phyloP scores from a whole-genome alignment of 2,797 vertebrate species.

The Phoxinus dragarum region DNA sequence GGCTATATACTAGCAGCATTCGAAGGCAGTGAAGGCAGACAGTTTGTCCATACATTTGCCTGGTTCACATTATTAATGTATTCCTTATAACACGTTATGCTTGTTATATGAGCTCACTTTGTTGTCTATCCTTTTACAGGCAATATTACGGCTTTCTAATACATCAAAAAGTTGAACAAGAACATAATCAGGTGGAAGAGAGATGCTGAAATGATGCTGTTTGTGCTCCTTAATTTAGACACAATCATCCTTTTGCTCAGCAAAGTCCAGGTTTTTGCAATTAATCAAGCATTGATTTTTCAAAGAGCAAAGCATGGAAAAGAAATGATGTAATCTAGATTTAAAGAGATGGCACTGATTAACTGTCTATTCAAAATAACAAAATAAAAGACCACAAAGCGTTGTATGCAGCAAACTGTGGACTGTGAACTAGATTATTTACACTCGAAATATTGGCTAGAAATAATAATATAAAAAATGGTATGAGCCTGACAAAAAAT shows the following conservation, averaged over 20 bases:
- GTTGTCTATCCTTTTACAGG: conserved; percentile 11
- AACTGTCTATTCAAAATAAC: conserved; percentile 59
- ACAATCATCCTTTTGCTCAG: conserved; percentile 59
- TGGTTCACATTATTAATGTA: background rate
- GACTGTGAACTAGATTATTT: conserved; percentile 16
- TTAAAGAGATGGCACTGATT: conserved; percentile 62
- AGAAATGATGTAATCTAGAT: conserved; percentile 57
- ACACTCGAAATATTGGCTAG: background rate
- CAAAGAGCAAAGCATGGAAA: conserved; percentile 41
- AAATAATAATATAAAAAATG: background rate
- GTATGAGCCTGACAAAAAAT: background rate
- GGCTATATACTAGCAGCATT: background rate
- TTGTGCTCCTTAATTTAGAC: conserved; percentile 28
- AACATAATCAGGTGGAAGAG: background rate
- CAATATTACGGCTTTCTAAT: background rate
- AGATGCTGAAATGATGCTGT: conserved; percentile 22
- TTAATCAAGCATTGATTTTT: conserved; percentile 53
- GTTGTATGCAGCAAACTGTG: background rate
- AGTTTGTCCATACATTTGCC: conserved; percentile 7
- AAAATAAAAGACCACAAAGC: conserved; percentile 5
- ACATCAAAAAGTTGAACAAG: background rate
- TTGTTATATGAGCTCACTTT: conserved; percentile 18
- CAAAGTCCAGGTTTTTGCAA: conserved; percentile 64
- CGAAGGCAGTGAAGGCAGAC: conserved; percentile 1
- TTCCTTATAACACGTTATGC: background rate